Evolutionary conservation across 2,888 invertebrate genomes (phyloP).

Genomic region (Heliconius aoede): DNA sequence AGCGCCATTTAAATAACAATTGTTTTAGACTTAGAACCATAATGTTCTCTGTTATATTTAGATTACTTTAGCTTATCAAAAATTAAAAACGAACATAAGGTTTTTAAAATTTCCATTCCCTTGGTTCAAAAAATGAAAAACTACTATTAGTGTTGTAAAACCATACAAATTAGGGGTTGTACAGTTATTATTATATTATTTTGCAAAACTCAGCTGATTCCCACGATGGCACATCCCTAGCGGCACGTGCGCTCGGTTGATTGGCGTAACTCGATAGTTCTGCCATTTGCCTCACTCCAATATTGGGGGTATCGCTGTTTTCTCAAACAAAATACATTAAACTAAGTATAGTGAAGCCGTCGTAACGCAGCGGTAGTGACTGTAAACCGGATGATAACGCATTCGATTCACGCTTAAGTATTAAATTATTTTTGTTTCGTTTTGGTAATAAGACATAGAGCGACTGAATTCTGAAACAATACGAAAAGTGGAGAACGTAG

Average conservation of each 20-base stretch:
- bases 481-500: too few relatives aligned
- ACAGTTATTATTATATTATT: conserved; percentile 21
- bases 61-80: not conserved
- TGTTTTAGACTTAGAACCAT: too few relatives aligned
- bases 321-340: conserved; percentile 67
- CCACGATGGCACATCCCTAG: conserved; percentile 61
- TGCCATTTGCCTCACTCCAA: conserved; percentile 76
- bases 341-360: conserved; percentile 47
- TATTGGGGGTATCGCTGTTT: conserved; percentile 55
- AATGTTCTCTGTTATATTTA: too few relatives aligned
- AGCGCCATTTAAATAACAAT: not conserved
- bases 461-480: not conserved
- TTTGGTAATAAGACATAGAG: not conserved
- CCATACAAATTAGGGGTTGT: not conserved
- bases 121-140: not conserved
- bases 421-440: not conserved
- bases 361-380: not conserved
- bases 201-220: conserved; percentile 52
- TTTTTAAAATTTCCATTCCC: too few relatives aligned
- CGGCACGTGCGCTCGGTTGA: conserved; percentile 77
- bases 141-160: not conserved
- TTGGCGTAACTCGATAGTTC: conserved; percentile 82
- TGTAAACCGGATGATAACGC: not conserved
- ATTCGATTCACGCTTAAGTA: not conserved
- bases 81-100: not conserved